Evolutionary conservation across 2,888 invertebrate species (phyloP).

Genomic region (Azorinus chamasolen): DNA sequence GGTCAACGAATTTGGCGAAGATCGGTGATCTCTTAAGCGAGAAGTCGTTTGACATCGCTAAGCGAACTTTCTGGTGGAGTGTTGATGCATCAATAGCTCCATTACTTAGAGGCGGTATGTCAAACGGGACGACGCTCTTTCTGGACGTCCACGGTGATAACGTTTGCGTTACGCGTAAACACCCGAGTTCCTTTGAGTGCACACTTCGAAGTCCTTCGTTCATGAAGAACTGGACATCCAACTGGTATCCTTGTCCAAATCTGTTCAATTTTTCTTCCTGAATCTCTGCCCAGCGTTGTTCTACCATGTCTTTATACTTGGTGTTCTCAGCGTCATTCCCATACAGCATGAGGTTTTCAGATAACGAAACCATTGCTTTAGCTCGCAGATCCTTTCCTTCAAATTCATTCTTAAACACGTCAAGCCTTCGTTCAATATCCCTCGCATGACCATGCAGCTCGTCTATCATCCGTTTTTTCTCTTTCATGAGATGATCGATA

Average conservation of each 20-base stretch:
- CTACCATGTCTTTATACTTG: slow-evolving; percentile 29
- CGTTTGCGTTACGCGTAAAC: slow-evolving; percentile 47
- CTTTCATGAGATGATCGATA: slow-evolving; percentile 48
- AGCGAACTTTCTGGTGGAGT: slow-evolving; percentile 46
- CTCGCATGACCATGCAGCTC: slow-evolving; percentile 49
- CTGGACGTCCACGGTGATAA: slow-evolving; percentile 61
- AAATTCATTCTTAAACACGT: slow-evolving; percentile 29
- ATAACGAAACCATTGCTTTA: slow-evolving; percentile 36
- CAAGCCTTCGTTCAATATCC: slow-evolving; percentile 38
- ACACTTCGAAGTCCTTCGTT: slow-evolving; percentile 41
- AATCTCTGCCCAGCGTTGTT: slow-evolving; percentile 48
- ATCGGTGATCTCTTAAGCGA: slow-evolving; percentile 55
- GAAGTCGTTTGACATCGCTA: slow-evolving; percentile 59
- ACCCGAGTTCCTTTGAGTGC: slow-evolving; percentile 48
- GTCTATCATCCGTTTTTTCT: slow-evolving; percentile 41
- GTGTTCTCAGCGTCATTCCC: slow-evolving; percentile 59
- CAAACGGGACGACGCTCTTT: slow-evolving; percentile 41
- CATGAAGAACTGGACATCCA: slow-evolving; percentile 55
- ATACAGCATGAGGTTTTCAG: slow-evolving; percentile 48
- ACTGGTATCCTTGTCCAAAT: slow-evolving; percentile 60
- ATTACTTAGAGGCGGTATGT: slow-evolving; percentile 23
- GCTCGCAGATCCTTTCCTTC: slow-evolving; percentile 51
- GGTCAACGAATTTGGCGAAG: slow-evolving; percentile 58
- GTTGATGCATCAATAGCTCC: slow-evolving; percentile 32
- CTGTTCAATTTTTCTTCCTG: slow-evolving; percentile 56